Percentiles rank a stretch among this genome's conserved stretches.
Evolutionary conservation across 1,140 invertebrate species (phyloP).

Genomic region (Zaprionus africanus): DNA sequence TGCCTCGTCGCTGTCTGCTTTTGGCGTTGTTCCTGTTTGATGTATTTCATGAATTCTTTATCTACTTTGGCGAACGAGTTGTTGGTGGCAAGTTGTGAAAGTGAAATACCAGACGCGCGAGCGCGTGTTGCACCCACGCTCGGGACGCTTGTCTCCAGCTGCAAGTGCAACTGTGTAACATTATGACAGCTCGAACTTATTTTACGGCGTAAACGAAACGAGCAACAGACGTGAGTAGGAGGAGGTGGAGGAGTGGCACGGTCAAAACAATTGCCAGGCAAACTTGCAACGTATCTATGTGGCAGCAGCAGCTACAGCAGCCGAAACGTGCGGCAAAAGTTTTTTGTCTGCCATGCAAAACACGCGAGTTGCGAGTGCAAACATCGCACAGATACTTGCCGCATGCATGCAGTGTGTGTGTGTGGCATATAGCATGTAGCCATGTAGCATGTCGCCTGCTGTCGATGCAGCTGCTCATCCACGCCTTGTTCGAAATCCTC

Average conservation of each 20-base stretch:
- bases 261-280: constrained; percentile 33
- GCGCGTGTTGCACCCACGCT: constrained; percentile 28
- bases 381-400: constrained; percentile 46
- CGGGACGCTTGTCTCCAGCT: constrained; percentile 21
- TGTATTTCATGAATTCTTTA: constrained; percentile 75
- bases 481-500: background rate
- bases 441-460: constrained; percentile 21
- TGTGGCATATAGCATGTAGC: constrained; percentile 21
- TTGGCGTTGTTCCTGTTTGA: constrained; percentile 23
- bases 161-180: constrained; percentile 37
- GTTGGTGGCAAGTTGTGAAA: constrained; percentile 67
- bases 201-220: constrained; percentile 42
- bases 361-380: constrained; percentile 35
- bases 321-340: constrained; percentile 27
- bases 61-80: constrained; percentile 57
- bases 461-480: constrained; percentile 9
- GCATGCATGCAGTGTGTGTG: constrained; percentile 8
- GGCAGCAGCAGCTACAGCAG: constrained; percentile 9
- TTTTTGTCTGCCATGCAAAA: constrained; percentile 41
- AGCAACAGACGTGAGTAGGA: constrained; percentile 5
- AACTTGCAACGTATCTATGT: constrained; percentile 17
- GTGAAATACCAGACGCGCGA: constrained; percentile 65
- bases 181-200: constrained; percentile 51
- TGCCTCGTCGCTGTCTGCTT: background rate
- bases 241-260: background rate